Conservation (phyloP, 2,797 vertebrate species). For the Lutjanus argentimaculatus region DNA sequence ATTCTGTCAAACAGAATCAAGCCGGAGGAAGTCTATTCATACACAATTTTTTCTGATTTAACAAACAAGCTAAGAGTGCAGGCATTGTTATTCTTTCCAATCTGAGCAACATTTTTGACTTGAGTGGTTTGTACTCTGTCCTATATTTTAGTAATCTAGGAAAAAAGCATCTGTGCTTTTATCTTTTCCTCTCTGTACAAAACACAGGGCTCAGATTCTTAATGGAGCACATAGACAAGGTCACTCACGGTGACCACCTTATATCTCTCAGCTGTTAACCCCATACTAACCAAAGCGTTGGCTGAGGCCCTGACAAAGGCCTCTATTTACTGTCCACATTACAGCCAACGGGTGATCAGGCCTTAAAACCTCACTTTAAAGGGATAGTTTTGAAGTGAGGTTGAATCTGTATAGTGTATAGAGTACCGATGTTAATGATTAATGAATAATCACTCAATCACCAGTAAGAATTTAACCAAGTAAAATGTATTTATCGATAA, state of each 20-base stretch:
- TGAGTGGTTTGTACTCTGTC: conserved; percentile 12
- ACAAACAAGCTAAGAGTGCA: conserved; percentile 30
- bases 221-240: conserved; percentile 23
- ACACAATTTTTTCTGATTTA: conserved; percentile 33
- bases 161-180: conserved; percentile 8
- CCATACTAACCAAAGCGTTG: background rate
- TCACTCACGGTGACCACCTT: conserved; percentile 6
- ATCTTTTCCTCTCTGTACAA: conserved; percentile 8
- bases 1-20: conserved; percentile 41
- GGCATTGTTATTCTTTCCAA: conserved; percentile 11
- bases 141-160: conserved; percentile 1
- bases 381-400: no score
- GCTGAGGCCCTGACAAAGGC: background rate
- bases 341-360: background rate
- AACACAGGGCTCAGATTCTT: conserved; percentile 17
- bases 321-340: background rate
- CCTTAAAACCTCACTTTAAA: background rate
- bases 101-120: conserved; percentile 14
- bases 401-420: no score
- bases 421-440: no score
- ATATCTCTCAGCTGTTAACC: conserved; percentile 23
- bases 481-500: no score
- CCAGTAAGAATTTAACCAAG: no score
- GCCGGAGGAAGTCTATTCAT: conserved; percentile 9
- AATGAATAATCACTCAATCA: no score